phyloP scores from a whole-genome alignment of 2,888 invertebrate species.

The Epinotia nisella region DNA sequence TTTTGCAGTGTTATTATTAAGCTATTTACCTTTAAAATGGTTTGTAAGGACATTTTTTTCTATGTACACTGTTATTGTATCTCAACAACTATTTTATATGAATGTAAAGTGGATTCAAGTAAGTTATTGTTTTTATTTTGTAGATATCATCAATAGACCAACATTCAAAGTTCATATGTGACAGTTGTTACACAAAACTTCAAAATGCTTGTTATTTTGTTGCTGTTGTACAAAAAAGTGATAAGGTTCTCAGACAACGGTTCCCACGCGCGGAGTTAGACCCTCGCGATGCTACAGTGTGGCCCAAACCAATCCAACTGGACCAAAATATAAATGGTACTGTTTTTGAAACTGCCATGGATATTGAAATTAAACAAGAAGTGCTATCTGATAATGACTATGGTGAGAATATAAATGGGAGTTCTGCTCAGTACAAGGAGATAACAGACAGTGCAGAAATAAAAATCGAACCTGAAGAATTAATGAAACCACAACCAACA shows the following conservation, averaged over 20 bases:
- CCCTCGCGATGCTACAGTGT: constrained; percentile 49
- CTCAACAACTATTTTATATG: not conserved
- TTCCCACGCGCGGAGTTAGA: constrained; percentile 34
- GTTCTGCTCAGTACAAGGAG: constrained; percentile 27
- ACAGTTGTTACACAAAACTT: constrained; percentile 61
- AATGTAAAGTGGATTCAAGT: not conserved
- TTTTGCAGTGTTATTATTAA: not conserved
- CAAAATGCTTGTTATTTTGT: constrained; percentile 63
- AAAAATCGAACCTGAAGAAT: constrained; percentile 74
- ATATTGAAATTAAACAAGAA: constrained; percentile 73
- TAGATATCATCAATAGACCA: constrained; percentile 63
- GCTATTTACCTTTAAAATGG: not conserved
- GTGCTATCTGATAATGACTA: constrained; percentile 69
- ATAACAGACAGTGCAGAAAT: constrained; percentile 60
- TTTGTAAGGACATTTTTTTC: not conserved
- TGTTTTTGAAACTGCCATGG: constrained; percentile 52
- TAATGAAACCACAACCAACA: constrained; percentile 55
- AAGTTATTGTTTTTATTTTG: constrained; percentile 46
- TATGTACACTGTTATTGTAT: not conserved
- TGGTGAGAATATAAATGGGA: constrained; percentile 50
- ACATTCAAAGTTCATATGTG: constrained; percentile 70
- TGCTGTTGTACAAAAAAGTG: constrained; percentile 57
- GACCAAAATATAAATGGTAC: constrained; percentile 60
- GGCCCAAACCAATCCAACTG: constrained; percentile 76
- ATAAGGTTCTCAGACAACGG: constrained; percentile 57